Conservation (phyloP, 2,888 invertebrate genomes). For the Flexamia atlantica region DNA sequence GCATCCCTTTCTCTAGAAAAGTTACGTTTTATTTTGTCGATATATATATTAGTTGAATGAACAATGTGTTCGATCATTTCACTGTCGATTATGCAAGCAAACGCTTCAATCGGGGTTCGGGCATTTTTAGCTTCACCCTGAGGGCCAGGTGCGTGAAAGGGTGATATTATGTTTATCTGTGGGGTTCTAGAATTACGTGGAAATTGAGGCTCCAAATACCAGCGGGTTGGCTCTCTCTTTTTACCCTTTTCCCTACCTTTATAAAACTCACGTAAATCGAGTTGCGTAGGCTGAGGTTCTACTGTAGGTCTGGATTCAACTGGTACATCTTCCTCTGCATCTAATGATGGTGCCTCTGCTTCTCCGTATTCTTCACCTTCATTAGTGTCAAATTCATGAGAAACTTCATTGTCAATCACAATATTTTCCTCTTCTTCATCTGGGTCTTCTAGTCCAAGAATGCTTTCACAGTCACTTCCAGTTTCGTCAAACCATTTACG, state of each 20-base stretch:
- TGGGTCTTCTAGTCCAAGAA: constrained; percentile 12
- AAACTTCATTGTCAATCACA: background rate
- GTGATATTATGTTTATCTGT: constrained; percentile 24
- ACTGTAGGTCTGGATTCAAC: background rate
- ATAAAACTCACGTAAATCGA: constrained; percentile 28
- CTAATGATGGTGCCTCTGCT: background rate
- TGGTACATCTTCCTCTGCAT: background rate
- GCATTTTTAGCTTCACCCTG: constrained; percentile 41
- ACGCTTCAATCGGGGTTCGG: background rate
- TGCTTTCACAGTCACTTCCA: constrained; percentile 38
- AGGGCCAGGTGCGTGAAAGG: constrained; percentile 50
- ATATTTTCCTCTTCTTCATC: constrained; percentile 14
- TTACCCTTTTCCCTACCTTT: constrained; percentile 34
- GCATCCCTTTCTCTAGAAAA: constrained; percentile 34
- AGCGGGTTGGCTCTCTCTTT: background rate
- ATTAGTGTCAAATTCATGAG: background rate
- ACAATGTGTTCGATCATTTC: constrained; percentile 47
- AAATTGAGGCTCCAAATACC: constrained; percentile 33
- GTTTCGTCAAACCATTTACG: constrained; percentile 9
- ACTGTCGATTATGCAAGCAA: constrained; percentile 37
- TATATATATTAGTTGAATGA: constrained; percentile 32
- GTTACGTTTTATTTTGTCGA: constrained; percentile 36
- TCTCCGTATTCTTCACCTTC: background rate
- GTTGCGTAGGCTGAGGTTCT: background rate
- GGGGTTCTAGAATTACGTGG: constrained; percentile 3